Conservation (phyloP, 2,888 invertebrate species). For the Calameuta idolon region DNA sequence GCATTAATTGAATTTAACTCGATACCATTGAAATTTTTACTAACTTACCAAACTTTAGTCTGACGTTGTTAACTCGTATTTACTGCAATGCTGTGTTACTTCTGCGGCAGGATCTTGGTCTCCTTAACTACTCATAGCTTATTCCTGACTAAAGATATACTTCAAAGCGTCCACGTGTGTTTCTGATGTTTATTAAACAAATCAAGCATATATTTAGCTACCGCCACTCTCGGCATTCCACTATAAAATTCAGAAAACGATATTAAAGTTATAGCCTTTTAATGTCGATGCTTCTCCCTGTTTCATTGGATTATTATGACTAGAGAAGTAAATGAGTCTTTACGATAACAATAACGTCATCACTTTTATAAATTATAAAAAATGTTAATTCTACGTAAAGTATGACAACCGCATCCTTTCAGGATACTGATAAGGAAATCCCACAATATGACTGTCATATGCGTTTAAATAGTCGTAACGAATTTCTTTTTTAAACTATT, state of each 20-base stretch:
- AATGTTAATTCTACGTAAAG: background rate
- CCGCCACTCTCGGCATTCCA: slow-evolving; percentile 38
- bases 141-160: slow-evolving; percentile 38
- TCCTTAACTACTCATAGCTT: slow-evolving; percentile 27
- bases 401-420: background rate
- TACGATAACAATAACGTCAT: background rate
- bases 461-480: background rate
- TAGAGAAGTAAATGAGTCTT: background rate
- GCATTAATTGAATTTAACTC: no score
- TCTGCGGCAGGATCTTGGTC: background rate
- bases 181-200: slow-evolving; percentile 57
- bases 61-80: slow-evolving; percentile 5
- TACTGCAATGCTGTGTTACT: slow-evolving; percentile 11
- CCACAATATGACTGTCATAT: background rate
- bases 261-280: slow-evolving; percentile 3
- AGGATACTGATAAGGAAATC: background rate
- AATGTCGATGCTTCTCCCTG: background rate
- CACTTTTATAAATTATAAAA: background rate
- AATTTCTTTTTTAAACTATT: background rate
- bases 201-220: slow-evolving; percentile 58
- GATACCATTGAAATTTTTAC: background rate
- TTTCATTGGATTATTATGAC: background rate
- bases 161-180: slow-evolving; percentile 43
- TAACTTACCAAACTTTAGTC: background rate
- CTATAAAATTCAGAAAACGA: slow-evolving; percentile 17